phyloP scores from a whole-genome alignment of 2,888 invertebrate species.

The Spicauda simplicius region DNA sequence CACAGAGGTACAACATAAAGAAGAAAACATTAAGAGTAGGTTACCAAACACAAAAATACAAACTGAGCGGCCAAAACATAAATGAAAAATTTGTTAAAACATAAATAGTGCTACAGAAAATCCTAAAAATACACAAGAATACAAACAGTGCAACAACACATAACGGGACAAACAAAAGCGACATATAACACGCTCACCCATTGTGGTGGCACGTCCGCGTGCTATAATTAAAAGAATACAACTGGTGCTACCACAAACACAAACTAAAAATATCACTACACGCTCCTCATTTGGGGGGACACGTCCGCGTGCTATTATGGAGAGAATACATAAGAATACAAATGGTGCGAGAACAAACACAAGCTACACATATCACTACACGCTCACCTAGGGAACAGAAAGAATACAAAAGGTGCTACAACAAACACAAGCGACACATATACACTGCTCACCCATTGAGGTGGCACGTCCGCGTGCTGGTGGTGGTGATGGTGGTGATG shows the following conservation, averaged over 20 bases:
- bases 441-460: slow-evolving; percentile 64
- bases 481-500: slow-evolving; percentile 70
- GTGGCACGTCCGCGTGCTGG: slow-evolving; percentile 80
- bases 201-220: slow-evolving; percentile 81
- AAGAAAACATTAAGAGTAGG: too few relatives aligned
- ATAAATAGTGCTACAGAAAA: too few relatives aligned
- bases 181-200: slow-evolving; percentile 54
- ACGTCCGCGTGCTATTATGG: too few relatives aligned
- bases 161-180: slow-evolving; percentile 3
- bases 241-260: not conserved
- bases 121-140: not conserved
- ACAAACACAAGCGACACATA: slow-evolving; percentile 31
- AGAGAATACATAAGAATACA: slow-evolving; percentile 4
- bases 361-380: too few relatives aligned
- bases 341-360: not conserved
- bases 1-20: not conserved
- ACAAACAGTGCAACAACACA: slow-evolving; percentile 1
- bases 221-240: slow-evolving; percentile 47
- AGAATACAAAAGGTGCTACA: slow-evolving; percentile 13
- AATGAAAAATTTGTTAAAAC: too few relatives aligned
- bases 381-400: too few relatives aligned
- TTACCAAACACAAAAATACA: too few relatives aligned
- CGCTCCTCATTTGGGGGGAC: too few relatives aligned
- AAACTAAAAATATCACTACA: too few relatives aligned
- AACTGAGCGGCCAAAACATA: slow-evolving; percentile 5